These are phyloP conservation scores for Pyrochroa serraticornis DNA, from an alignment of 2,888 invertebrate species.

Conservation along the genomic window DNA sequence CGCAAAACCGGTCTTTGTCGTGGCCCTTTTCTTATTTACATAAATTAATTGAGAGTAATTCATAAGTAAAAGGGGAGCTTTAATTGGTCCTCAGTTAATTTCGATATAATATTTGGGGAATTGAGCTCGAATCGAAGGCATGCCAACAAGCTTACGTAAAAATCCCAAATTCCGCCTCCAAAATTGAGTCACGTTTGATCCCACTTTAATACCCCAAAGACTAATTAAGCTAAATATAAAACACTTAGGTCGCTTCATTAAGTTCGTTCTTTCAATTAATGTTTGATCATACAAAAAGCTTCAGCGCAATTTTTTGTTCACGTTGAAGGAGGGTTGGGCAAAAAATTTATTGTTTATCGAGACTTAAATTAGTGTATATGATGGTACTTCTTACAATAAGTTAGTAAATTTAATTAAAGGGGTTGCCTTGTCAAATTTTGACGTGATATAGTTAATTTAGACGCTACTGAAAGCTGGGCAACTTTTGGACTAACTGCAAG, in stretches of 20 bases:
- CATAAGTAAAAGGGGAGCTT: slow-evolving; percentile 28
- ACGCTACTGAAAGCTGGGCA: not conserved
- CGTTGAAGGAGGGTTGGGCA: not conserved
- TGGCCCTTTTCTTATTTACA: slow-evolving; percentile 29
- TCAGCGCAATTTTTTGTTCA: not conserved
- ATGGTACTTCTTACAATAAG: not conserved
- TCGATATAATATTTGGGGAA: slow-evolving; percentile 16
- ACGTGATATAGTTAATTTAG: slow-evolving; percentile 19
- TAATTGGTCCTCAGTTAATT: slow-evolving; percentile 30
- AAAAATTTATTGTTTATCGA: slow-evolving; percentile 2
- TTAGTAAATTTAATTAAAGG: slow-evolving; percentile 14
- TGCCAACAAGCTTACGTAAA: not conserved
- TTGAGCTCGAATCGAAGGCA: not conserved
- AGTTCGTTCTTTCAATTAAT: slow-evolving; percentile 2
- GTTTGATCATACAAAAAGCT: not conserved
- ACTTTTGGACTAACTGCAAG: slow-evolving; percentile 16
- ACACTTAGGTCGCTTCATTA: slow-evolving; percentile 7
- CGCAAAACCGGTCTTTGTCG: slow-evolving; percentile 6
- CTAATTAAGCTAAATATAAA: slow-evolving; percentile 17
- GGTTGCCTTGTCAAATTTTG: slow-evolving; percentile 18
- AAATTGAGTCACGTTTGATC: slow-evolving; percentile 8
- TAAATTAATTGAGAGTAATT: slow-evolving; percentile 32
- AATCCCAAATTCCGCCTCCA: not conserved
- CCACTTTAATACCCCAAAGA: not conserved
- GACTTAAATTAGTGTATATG: slow-evolving; percentile 1